Conservation (phyloP, 2,797 vertebrate species). For the Falco naumanni region DNA sequence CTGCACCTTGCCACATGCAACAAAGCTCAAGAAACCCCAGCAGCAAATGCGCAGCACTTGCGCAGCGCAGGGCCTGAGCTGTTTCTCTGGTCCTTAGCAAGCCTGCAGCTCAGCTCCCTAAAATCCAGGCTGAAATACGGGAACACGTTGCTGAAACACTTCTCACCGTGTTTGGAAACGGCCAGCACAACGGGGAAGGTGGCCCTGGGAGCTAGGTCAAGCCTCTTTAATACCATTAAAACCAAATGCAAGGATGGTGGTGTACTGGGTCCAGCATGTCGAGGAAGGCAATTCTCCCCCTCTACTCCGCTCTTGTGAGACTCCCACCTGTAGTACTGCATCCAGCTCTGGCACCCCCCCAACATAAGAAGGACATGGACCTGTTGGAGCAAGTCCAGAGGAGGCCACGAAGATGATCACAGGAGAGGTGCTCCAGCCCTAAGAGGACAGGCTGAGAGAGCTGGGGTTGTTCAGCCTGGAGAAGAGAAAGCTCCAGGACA, state of each 20-base stretch:
- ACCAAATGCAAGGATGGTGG: neutral
- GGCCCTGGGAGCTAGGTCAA: neutral
- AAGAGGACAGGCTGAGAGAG: neutral
- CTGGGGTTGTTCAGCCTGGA: neutral
- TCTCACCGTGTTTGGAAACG: neutral
- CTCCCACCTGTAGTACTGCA: neutral
- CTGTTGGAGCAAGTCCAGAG: neutral
- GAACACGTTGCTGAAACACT: neutral
- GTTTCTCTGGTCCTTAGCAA: neutral
- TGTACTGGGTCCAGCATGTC: neutral
- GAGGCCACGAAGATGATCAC: neutral
- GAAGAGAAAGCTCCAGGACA: no score
- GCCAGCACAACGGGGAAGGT: neutral
- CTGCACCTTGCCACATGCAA: accelerated
- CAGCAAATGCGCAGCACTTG: neutral
- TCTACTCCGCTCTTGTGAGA: neutral
- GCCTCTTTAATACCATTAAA: neutral
- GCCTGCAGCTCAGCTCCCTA: neutral
- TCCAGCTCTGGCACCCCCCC: neutral
- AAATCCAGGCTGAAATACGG: neutral
- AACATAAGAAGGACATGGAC: neutral
- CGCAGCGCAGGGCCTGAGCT: no score
- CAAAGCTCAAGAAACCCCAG: neutral
- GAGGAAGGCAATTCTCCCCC: neutral
- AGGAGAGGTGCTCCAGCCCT: no score